Evolutionary conservation across 2,797 vertebrate species (phyloP), one percentile per base, ranked within the genome.

Genomic region (Lagorchestes hirsutus): DNA sequence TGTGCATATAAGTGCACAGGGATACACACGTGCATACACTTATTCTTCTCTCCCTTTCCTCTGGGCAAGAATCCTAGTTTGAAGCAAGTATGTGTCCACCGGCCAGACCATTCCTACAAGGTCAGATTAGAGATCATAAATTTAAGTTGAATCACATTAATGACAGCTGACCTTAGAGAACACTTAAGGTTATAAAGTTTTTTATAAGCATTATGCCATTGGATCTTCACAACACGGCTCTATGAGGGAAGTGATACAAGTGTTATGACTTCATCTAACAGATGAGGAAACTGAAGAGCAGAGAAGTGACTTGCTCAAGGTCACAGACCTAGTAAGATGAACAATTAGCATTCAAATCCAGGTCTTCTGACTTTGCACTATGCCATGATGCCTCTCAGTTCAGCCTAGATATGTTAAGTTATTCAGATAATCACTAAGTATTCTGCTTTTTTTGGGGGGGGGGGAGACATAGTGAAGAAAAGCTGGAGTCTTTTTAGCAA

Each of bases 31-130:
- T 82, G 74, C 90, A 28, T 46, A 4, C 12, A 91, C 16, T 93
- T 59, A 40, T 27, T 56, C 27, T 56, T 50, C 34, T 58, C 55
- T 28, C 6, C 24, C 18, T 82, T 95, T 91, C 12, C 57, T 91
- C 92, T 94, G 92, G 74, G 4, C 40, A 90, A 95, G 67, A 95
- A 95, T 82, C 74, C 74, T 46, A 46, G 18, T 82, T 46, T 46
- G 74, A 82, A 46, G 74, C 18, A 82, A 82, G n/a, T 4, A 46
- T 22, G 27, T 46, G 27, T 82, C 22, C 40, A 82, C 8, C 46
- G 74, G 40, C n/a, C 74, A 82, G 40, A 24, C 74, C 40, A 46
- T 82, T 82, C 22, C n/a, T 22, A 46, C 52, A 52, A 52, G 52
- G 6, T 52, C 52, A 52, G 52, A 52, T 52, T 6, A 52, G 52